Evolutionary conservation across 1,140 invertebrate genomes (phyloP), one percentile per base, ranked within the genome.

Genomic region (Saccostrea glomerata): DNA sequence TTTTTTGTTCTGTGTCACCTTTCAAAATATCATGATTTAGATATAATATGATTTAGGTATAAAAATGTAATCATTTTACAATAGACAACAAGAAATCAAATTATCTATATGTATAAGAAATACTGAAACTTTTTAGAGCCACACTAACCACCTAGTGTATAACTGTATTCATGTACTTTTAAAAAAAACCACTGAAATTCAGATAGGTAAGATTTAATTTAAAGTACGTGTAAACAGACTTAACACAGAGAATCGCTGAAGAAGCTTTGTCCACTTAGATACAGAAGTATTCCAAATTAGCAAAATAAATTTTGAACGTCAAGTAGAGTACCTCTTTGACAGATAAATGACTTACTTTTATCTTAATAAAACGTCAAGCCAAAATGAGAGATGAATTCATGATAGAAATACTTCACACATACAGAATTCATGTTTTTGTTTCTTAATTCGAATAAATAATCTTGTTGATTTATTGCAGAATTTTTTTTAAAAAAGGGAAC

Each of bases 231-330:
- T 30, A 77, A 77, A 77, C 23, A 77, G 36, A 77, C 70, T 30
- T 9, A 7, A 47, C 25, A 17, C 15, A 30, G 70, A 12, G 5
- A 15, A 77, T 77, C 15, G 11, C 30, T 15, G 23, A 36, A 30
- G 15, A 63, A 63, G 58, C 58, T 3, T 20, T 63, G 15, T 63
- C 25, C 70, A 77, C 70, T 30, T 77, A 77, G 70, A 77, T 36
- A 77, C 70, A 36, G 70, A 77, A 77, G 3, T 77, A 77, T 77
- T 36, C 70, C 70, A 77, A 73, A 73, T 73, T 73, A 25, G 30
- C 25, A 11, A 73, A 73, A 36, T 30, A 73, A 63, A 63, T n/a
- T 20, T 20, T 63, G n/a, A 17, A 63, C n/a, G 58, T 63, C 58
- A 63, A 63, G 58, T 20, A 17, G 17, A 63, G 17, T 63, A 73